Evolutionary conservation across 2,113 vertebrate genomes (phyloP).

Genomic region (Mohoua ochrocephala): DNA sequence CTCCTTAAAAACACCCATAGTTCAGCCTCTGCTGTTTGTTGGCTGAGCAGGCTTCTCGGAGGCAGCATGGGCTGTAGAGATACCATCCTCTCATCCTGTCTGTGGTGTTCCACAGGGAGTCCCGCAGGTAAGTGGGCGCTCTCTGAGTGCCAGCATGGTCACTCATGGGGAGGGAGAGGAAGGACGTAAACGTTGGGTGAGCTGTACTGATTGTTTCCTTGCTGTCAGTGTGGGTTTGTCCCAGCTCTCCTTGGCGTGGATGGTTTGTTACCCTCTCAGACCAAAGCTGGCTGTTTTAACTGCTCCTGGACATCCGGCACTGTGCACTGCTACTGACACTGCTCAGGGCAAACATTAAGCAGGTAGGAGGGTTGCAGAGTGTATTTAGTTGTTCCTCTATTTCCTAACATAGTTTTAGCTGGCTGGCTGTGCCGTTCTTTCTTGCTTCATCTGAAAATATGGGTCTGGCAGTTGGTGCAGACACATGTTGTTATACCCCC

Average conservation of each 20-base stretch:
- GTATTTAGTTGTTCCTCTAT: background rate
- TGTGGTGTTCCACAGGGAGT: background rate
- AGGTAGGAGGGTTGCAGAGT: background rate
- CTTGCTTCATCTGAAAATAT: background rate
- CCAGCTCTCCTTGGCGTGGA: background rate
- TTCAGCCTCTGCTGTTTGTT: background rate
- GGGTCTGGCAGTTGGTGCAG: background rate
- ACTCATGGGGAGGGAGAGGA: background rate
- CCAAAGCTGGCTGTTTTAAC: fast-evolving
- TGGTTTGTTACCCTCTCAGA: background rate
- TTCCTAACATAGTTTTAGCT: background rate
- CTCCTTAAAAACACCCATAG: background rate
- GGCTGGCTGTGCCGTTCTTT: background rate
- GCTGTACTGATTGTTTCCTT: background rate
- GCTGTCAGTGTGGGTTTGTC: fast-evolving
- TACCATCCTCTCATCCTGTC: background rate
- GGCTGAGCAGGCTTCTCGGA: background rate
- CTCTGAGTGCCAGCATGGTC: background rate
- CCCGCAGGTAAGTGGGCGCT: background rate
- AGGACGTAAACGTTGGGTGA: background rate
- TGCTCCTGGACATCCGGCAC: fast-evolving
- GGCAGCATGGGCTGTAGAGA: fast-evolving
- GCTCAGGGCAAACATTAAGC: background rate
- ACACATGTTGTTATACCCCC: background rate
- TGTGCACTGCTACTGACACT: background rate